These are phyloP conservation scores for Chymomyza caudatula DNA, from an alignment of 2,888 invertebrate species.

Conservation along the genomic window DNA sequence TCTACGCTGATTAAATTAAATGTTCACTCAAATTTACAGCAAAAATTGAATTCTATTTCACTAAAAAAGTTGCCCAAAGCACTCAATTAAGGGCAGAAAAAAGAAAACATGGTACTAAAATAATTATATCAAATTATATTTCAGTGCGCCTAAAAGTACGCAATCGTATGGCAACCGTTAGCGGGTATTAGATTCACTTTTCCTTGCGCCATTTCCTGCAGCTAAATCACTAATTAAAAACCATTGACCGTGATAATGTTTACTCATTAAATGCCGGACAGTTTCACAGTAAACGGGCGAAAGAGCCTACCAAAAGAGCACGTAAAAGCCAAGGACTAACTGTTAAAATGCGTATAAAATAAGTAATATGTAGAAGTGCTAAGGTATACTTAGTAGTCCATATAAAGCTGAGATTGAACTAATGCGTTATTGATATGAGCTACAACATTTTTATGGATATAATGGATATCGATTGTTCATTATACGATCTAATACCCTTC, in stretches of 20 bases:
- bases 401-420: neutral
- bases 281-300: slow-evolving; percentile 12
- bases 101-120: neutral
- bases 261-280: slow-evolving; percentile 29
- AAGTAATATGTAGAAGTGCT: neutral
- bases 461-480: neutral
- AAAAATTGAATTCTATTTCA: slow-evolving; percentile 22
- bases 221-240: slow-evolving; percentile 58
- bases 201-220: slow-evolving; percentile 44
- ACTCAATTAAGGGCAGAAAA: neutral
- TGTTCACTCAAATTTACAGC: neutral
- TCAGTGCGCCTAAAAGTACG: slow-evolving; percentile 13
- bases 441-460: neutral
- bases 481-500: too few relatives aligned
- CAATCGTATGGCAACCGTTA: slow-evolving; percentile 1
- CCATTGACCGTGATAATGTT: slow-evolving; percentile 58
- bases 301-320: neutral
- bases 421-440: neutral
- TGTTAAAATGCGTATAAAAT: neutral
- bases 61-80: neutral
- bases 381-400: neutral
- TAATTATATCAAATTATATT: slow-evolving; percentile 22
- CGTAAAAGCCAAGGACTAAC: neutral
- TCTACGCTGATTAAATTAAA: slow-evolving; percentile 10
- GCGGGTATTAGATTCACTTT: slow-evolving; percentile 46